Evolutionary conservation across 2,888 invertebrate genomes (phyloP), one percentile per base, ranked within the genome.

Genomic region (Agrenia bidenticulata): DNA sequence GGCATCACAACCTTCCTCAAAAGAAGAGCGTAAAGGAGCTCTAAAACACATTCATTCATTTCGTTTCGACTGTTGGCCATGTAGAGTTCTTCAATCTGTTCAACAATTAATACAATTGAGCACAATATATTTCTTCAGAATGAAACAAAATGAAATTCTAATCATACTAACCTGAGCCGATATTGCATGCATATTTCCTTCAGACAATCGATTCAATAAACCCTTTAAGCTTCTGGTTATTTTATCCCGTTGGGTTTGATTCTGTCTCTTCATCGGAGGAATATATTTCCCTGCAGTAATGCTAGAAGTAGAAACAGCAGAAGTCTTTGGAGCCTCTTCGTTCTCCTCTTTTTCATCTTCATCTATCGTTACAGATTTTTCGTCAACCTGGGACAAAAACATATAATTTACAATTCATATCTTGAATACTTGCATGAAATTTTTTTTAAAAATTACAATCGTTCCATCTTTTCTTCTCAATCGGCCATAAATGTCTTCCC

Each of bases 401-500:
- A 39, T 39, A 39, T 15, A 13, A 45, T 19, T 45, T 15, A 45
- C 21, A 45, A 19, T 26, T 42, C 11, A 13, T 37, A 21, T 9
- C 19, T 24, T 21, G n/a, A n/a, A n/a, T n/a, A n/a, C n/a, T n/a
- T n/a, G n/a, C n/a, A n/a, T n/a, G n/a, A n/a, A n/a, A n/a, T n/a
- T n/a, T n/a, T n/a, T n/a, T n/a, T n/a, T 21, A 58, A 26, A 5
- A 27, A 15, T 56, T 2, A 23, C 32, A 56, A 17, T n/a, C 56
- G 89, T 88, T 1, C 96, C 96, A 74, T 89, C 84, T 77, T 87
- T 86, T 78, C 90, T 89, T 73, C 92, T 84, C 74, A 88, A 85
- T 66, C 95, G 84, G 0, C 96, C 96, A 81, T 97, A 96, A 78
- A 97, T 96, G 82, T 97, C 96, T 83, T 96, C 93, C 88, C 89